A percentile compares a stretch with the other conserved stretches of the same genome.
Conservation (phyloP, 2,888 invertebrate genomes). For the Amphipyra tragopoginis region DNA sequence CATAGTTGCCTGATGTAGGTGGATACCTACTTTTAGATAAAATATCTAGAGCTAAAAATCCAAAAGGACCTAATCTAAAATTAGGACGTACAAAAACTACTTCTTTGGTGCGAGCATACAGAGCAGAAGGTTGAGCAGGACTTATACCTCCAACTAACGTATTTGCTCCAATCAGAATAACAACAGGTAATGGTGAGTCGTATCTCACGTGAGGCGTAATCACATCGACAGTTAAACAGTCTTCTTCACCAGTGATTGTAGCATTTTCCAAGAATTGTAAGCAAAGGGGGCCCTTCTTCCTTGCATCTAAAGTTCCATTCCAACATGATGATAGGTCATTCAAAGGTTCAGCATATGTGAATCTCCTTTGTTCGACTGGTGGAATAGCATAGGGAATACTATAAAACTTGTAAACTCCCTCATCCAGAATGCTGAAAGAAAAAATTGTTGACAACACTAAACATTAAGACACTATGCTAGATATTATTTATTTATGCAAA, state of each 20-base stretch:
- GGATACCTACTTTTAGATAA: conserved; percentile 93
- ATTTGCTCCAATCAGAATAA: conserved; percentile 95
- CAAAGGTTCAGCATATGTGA: conserved; percentile 92
- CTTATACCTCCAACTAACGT: conserved; percentile 94
- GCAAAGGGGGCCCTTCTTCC: conserved; percentile 92
- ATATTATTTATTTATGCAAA: not conserved
- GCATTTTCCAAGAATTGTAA: conserved; percentile 92
- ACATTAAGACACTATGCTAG: not conserved
- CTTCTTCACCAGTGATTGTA: conserved; percentile 92
- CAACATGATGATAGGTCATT: conserved; percentile 93
- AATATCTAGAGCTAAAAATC: conserved; percentile 94
- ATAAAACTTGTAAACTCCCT: conserved; percentile 94
- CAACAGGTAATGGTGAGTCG: conserved; percentile 94
- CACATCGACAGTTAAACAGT: conserved; percentile 95
- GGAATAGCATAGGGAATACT: conserved; percentile 95
- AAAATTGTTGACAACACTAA: not conserved
- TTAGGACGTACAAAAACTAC: conserved; percentile 96
- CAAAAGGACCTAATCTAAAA: conserved; percentile 94
- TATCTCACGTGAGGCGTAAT: conserved; percentile 95
- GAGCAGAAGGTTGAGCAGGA: conserved; percentile 93
- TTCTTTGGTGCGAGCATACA: conserved; percentile 93
- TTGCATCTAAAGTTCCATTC: conserved; percentile 93
- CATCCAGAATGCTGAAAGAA: conserved; percentile 91
- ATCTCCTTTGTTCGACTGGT: conserved; percentile 92
- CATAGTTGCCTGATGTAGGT: conserved; percentile 95